phyloP scores from a whole-genome alignment of 2,888 invertebrate species.

The Lycaena phlaeas region DNA sequence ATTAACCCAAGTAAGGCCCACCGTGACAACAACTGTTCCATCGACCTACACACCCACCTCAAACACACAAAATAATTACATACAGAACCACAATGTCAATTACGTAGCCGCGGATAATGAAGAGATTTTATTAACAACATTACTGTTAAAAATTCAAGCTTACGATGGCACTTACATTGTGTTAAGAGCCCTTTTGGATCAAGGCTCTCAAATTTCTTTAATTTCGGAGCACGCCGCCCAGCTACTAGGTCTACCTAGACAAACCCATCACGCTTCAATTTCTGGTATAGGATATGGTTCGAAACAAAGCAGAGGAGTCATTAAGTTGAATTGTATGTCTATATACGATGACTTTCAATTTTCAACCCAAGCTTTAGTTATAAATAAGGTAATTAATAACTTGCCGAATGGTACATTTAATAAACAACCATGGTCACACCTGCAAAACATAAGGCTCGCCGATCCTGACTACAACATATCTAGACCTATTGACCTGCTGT shows the following conservation, averaged over 20 bases:
- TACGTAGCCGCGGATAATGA: slow-evolving; percentile 5
- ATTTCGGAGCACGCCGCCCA: background rate
- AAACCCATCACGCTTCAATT: too few species aligned
- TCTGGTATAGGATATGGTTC: slow-evolving; percentile 2
- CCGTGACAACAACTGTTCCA: too few species aligned
- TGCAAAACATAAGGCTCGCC: too few species aligned
- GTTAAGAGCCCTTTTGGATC: too few species aligned
- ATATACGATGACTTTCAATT: slow-evolving; percentile 1
- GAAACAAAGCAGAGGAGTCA: background rate
- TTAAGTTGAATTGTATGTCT: background rate
- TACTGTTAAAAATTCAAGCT: slow-evolving; percentile 1
- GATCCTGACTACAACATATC: too few species aligned
- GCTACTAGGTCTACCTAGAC: background rate
- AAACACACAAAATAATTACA: slow-evolving; percentile 1
- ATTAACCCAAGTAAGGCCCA: too few species aligned
- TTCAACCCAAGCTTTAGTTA: background rate
- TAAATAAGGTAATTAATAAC: slow-evolving; percentile 3
- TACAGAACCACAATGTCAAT: slow-evolving; percentile 1
- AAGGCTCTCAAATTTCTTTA: background rate
- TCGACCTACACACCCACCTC: too few species aligned
- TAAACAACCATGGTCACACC: too few species aligned
- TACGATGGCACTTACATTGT: too few species aligned
- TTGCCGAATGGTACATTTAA: too few species aligned
- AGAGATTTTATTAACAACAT: slow-evolving; percentile 3
- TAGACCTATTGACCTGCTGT: too few species aligned